phyloP scores from a whole-genome alignment of 2,113 vertebrate genomes.

The Cyprinus carpio region DNA sequence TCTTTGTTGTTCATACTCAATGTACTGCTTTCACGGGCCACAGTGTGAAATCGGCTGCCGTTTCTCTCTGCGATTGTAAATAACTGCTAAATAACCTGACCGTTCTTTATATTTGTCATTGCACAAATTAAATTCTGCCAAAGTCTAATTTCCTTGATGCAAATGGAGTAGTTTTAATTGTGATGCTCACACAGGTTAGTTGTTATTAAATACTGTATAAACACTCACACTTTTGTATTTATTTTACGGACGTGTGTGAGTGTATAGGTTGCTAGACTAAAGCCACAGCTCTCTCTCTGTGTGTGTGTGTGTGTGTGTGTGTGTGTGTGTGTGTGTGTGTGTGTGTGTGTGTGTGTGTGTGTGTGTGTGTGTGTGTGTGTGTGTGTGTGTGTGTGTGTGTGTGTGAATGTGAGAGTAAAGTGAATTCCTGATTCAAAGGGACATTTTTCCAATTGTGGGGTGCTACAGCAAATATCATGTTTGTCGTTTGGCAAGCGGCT shows the following conservation, averaged over 20 bases:
- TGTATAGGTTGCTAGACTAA: slow-evolving; percentile 8
- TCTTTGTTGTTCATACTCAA: neutral
- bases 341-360: neutral
- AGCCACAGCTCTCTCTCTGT: slow-evolving; percentile 48
- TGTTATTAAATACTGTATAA: neutral
- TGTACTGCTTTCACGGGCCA: neutral
- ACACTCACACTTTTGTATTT: neutral
- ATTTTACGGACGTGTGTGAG: neutral
- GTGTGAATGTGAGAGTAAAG: slow-evolving; percentile 58
- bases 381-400: slow-evolving; percentile 35
- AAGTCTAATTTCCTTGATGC: slow-evolving; percentile 53
- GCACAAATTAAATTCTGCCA: slow-evolving; percentile 47
- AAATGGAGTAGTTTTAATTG: slow-evolving; percentile 58
- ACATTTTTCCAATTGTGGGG: slow-evolving; percentile 72
- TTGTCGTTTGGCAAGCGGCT: slow-evolving; percentile 70
- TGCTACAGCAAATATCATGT: slow-evolving; percentile 72
- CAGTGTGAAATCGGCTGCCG: neutral
- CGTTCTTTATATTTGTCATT: slow-evolving; percentile 34
- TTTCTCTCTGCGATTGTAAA: neutral
- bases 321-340: neutral
- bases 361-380: slow-evolving; percentile 18
- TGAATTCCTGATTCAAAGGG: slow-evolving; percentile 71
- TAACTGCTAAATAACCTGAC: neutral
- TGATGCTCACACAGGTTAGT: slow-evolving; percentile 13
- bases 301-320: slow-evolving; percentile 34